phyloP scores from a whole-genome alignment of 2,888 invertebrate genomes.

The Synanthedon formicaeformis region DNA sequence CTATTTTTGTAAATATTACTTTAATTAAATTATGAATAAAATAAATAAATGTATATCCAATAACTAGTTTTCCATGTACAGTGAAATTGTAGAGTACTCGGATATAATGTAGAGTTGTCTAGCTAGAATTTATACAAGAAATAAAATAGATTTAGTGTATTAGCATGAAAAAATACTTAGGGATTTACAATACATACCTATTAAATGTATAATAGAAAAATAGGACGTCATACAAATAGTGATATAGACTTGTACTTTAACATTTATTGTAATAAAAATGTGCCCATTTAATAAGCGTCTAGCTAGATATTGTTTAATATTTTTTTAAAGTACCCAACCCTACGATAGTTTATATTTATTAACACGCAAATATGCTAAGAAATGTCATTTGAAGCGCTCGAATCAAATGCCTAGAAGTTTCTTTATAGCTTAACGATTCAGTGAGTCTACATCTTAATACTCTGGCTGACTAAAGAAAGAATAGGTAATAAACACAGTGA shows the following conservation, averaged over 20 bases:
- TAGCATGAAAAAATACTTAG: constrained; percentile 46
- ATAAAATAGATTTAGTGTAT: constrained; percentile 45
- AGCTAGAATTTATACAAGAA: constrained; percentile 69
- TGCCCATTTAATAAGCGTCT: not conserved
- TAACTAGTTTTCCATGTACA: constrained; percentile 68
- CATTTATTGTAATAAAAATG: constrained; percentile 8
- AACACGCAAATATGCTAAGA: too few species aligned
- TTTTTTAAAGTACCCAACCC: not conserved
- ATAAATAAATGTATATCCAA: constrained; percentile 47
- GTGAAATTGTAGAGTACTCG: constrained; percentile 64
- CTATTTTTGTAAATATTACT: constrained; percentile 68
- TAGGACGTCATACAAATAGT: constrained; percentile 10
- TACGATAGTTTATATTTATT: not conserved
- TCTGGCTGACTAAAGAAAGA: too few species aligned
- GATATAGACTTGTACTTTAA: constrained; percentile 14
- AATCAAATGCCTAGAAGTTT: too few species aligned
- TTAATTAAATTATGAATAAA: constrained; percentile 66
- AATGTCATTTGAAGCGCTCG: too few species aligned
- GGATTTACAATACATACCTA: constrained; percentile 27
- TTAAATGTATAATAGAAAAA: constrained; percentile 46
- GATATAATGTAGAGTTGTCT: constrained; percentile 48
- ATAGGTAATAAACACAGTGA: too few species aligned
- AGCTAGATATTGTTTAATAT: not conserved
- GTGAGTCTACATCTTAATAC: too few species aligned
- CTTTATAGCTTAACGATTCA: too few species aligned